Conservation (phyloP, 1,140 invertebrate species). For the Platorchestia sp. region DNA sequence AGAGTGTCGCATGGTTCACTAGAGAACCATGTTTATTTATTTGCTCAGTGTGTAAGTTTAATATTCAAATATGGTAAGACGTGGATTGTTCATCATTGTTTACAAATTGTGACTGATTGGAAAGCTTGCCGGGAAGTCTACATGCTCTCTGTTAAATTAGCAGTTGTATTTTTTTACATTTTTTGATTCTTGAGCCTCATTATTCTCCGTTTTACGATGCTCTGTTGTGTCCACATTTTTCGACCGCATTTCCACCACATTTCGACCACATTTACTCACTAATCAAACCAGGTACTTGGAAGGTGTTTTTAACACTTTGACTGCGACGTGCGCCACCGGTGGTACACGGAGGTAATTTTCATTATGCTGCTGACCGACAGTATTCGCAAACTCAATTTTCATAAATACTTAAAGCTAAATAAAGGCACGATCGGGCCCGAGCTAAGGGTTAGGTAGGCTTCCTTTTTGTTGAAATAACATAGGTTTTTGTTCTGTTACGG, state of each 20-base stretch:
- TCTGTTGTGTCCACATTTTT: neutral
- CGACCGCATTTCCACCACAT: neutral
- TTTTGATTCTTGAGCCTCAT: neutral
- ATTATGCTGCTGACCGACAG: too few species aligned
- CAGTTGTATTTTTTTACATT: neutral
- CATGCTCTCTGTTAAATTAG: neutral
- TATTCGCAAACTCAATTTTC: too few species aligned
- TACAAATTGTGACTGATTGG: neutral
- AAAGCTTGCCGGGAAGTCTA: neutral
- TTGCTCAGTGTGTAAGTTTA: neutral
- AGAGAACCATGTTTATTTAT: neutral
- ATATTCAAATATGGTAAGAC: neutral
- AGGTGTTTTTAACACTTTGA: too few species aligned
- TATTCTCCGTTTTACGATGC: neutral
- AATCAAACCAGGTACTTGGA: neutral
- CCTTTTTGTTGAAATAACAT: too few species aligned
- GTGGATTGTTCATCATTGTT: neutral
- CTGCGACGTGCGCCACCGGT: too few species aligned
- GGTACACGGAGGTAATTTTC: too few species aligned
- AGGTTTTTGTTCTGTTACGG: too few species aligned
- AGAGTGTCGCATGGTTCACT: neutral
- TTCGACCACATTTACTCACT: neutral
- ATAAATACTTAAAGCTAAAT: too few species aligned
- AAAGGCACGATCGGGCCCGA: too few species aligned
- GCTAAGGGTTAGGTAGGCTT: too few species aligned